phyloP scores from a whole-genome alignment of 1,140 invertebrate genomes.

The Zophobas atratus region DNA sequence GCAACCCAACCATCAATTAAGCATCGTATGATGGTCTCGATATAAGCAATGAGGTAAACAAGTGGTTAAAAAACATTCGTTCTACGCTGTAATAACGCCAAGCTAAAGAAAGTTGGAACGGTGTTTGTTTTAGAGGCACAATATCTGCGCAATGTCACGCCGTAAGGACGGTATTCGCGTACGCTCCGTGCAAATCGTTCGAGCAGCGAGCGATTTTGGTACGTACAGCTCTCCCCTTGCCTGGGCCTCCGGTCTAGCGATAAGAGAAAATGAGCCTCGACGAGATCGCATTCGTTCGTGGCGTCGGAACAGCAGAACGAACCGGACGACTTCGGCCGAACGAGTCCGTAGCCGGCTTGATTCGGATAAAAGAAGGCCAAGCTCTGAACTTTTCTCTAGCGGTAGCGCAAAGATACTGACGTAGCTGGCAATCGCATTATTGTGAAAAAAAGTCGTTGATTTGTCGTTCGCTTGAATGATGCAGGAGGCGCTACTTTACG shows the following conservation, averaged over 20 bases:
- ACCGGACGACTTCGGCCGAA: conserved; percentile 43
- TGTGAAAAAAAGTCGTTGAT: conserved; percentile 50
- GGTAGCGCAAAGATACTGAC: conserved; percentile 58
- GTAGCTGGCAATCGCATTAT: conserved; percentile 57
- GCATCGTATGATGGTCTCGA: not conserved
- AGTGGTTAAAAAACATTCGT: conserved; percentile 60
- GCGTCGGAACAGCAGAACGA: not conserved
- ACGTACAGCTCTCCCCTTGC: conserved; percentile 61
- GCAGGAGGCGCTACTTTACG: conserved; percentile 60
- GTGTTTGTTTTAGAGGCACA: conserved; percentile 59
- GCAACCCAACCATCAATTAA: conserved; percentile 6
- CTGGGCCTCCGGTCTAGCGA: conserved; percentile 62
- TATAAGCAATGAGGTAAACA: conserved; percentile 55
- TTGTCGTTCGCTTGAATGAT: conserved; percentile 58
- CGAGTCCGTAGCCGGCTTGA: conserved; percentile 49
- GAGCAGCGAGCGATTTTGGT: conserved; percentile 56
- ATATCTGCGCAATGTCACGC: conserved; percentile 59
- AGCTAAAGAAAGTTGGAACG: conserved; percentile 61
- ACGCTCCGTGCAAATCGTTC: conserved; percentile 31
- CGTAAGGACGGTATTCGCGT: conserved; percentile 46
- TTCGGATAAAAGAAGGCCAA: conserved; percentile 64
- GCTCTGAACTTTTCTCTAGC: conserved; percentile 63
- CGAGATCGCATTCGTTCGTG: conserved; percentile 40
- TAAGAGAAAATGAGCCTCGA: conserved; percentile 62
- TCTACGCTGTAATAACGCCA: conserved; percentile 52